Conservation (phyloP, 2,113 vertebrate species). For the Anarrhichthys ocellatus region DNA sequence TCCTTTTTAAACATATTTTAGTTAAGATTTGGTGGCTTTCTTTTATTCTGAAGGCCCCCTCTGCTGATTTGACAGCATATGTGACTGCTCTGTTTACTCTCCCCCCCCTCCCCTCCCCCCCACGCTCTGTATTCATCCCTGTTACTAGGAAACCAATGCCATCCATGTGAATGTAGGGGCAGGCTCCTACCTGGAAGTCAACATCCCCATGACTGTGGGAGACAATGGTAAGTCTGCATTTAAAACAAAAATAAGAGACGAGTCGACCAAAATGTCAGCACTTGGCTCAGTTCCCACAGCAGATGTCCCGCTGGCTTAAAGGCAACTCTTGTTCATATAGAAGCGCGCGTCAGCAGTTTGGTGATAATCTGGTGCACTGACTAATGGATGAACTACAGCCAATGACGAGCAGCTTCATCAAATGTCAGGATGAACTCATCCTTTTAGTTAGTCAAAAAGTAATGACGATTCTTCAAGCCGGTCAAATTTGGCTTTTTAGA, state of each 20-base stretch:
- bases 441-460: not conserved
- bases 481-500: not conserved
- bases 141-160: constrained; percentile 94
- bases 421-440: not conserved
- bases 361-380: not conserved
- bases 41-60: constrained; percentile 16
- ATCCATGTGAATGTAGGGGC: constrained; percentile 99
- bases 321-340: not conserved
- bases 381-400: not conserved
- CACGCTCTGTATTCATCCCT: constrained; percentile 26
- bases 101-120: not conserved
- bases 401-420: not conserved
- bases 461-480: not conserved
- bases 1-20: constrained; percentile 41
- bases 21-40: constrained; percentile 17
- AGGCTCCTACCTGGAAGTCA: constrained; percentile 99
- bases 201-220: constrained; percentile 96
- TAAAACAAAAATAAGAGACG: not conserved
- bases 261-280: not conserved
- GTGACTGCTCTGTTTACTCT: constrained; percentile 25
- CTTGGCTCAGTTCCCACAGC: not conserved
- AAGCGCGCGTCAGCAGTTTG: not conserved
- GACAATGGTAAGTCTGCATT: constrained; percentile 88
- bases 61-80: constrained; percentile 32
- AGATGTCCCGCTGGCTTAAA: not conserved